Percentiles rank a stretch among this genome's conserved stretches.
phyloP scores from a whole-genome alignment of 2,888 invertebrate species.

The Choreutis nemorana region DNA sequence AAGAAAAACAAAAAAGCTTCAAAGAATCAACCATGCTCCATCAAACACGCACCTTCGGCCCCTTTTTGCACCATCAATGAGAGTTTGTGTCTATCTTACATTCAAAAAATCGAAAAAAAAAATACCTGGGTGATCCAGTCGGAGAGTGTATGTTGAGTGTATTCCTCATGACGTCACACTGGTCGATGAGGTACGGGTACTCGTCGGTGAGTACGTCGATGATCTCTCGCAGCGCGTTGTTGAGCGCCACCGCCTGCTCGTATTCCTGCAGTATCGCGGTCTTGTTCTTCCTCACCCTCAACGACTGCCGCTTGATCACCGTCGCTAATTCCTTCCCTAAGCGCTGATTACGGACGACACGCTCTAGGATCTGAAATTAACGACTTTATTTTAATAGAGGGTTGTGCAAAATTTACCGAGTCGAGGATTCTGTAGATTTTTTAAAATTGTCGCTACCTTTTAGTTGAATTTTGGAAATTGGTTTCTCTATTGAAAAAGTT shows the following conservation, averaged over 20 bases:
- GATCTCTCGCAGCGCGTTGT: slow-evolving; percentile 64
- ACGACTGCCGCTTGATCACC: slow-evolving; percentile 45
- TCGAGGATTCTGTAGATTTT: no score
- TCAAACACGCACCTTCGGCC: no score
- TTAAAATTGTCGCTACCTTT: no score
- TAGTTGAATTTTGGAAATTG: no score
- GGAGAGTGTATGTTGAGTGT: slow-evolving; percentile 52
- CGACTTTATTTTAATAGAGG: no score
- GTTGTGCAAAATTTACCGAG: no score
- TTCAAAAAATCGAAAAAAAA: no score
- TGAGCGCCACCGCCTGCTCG: slow-evolving; percentile 64
- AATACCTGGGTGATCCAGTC: slow-evolving; percentile 25
- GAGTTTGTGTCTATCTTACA: no score
- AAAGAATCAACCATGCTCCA: no score
- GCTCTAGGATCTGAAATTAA: slow-evolving; percentile 53
- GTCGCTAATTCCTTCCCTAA: slow-evolving; percentile 69
- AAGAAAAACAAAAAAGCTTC: no score
- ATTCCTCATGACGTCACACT: slow-evolving; percentile 42
- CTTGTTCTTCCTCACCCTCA: slow-evolving; percentile 47
- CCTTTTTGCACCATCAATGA: no score
- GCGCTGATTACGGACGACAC: slow-evolving; percentile 74
- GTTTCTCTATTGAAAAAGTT: no score
- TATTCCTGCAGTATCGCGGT: slow-evolving; percentile 61
- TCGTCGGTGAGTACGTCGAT: slow-evolving; percentile 66
- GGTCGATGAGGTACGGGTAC: slow-evolving; percentile 66